These are phyloP conservation scores for Orthonevra nobilis DNA, from an alignment of 2,888 invertebrate genomes.

Conservation along the genomic window DNA sequence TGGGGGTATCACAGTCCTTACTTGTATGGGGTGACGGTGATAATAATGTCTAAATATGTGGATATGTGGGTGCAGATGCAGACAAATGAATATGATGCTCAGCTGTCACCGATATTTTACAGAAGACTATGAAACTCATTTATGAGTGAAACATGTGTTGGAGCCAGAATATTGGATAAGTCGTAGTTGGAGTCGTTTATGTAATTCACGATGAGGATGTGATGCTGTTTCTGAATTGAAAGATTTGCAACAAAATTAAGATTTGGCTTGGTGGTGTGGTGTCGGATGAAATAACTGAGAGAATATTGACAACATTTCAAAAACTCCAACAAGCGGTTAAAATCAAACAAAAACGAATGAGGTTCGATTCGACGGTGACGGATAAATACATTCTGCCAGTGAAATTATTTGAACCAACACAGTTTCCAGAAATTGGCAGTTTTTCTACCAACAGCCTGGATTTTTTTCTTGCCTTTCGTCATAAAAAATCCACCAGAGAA, in stretches of 20 bases:
- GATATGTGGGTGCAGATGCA: conserved; percentile 12
- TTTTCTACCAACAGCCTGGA: too few relatives aligned
- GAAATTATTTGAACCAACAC: too few relatives aligned
- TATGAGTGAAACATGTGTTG: conserved; percentile 69
- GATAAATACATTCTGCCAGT: too few relatives aligned
- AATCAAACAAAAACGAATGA: too few relatives aligned
- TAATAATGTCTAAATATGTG: conserved; percentile 67
- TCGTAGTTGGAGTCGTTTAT: not conserved
- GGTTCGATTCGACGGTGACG: too few relatives aligned
- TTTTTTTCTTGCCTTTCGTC: too few relatives aligned
- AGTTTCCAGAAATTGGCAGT: too few relatives aligned
- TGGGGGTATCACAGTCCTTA: conserved; percentile 19
- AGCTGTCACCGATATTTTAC: conserved; percentile 67
- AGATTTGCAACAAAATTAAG: conserved; percentile 6
- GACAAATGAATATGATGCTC: conserved; percentile 62
- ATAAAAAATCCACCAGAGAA: too few relatives aligned
- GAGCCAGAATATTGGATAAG: conserved; percentile 40
- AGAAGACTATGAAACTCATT: conserved; percentile 63
- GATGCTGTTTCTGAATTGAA: conserved; percentile 7
- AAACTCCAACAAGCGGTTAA: too few relatives aligned
- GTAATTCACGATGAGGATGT: not conserved
- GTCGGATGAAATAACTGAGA: too few relatives aligned
- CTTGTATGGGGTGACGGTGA: conserved; percentile 25
- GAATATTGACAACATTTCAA: too few relatives aligned
- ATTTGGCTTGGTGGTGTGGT: too few relatives aligned